Percentiles rank a stretch among this genome's conserved stretches.
Evolutionary conservation across 2,797 vertebrate species (phyloP).

Genomic region (Molossus molossus): DNA sequence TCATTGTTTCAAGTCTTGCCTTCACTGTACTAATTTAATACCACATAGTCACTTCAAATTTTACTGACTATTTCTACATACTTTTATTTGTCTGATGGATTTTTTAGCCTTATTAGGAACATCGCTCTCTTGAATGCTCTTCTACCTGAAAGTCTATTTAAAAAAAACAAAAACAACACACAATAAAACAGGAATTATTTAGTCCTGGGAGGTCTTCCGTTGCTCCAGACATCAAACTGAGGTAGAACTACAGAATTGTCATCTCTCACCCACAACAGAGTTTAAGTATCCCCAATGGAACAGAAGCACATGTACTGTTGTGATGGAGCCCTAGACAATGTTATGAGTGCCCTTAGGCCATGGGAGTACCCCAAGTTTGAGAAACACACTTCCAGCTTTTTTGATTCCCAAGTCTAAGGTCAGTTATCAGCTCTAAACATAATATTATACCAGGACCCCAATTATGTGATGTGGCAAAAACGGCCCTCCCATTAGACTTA

Average conservation of each 20-base stretch:
- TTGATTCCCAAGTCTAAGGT: too few relatives aligned
- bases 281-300: fast-evolving
- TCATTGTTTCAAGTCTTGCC: neutral
- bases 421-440: neutral
- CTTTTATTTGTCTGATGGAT: neutral
- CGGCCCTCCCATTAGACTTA: neutral
- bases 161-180: too few relatives aligned
- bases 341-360: too few relatives aligned
- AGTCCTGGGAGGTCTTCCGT: neutral
- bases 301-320: neutral
- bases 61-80: neutral
- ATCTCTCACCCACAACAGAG: neutral
- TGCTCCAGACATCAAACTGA: neutral
- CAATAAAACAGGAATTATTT: neutral
- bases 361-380: neutral
- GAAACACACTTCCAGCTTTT: too few relatives aligned
- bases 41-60: neutral
- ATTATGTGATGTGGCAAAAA: neutral
- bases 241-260: neutral
- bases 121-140: neutral
- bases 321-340: neutral
- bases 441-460: neutral
- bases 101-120: neutral
- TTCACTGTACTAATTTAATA: neutral
- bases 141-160: neutral